Evolutionary conservation across 2,797 vertebrate genomes (phyloP), one percentile per base, ranked within the genome.

Genomic region (Amazona ochrocephala): DNA sequence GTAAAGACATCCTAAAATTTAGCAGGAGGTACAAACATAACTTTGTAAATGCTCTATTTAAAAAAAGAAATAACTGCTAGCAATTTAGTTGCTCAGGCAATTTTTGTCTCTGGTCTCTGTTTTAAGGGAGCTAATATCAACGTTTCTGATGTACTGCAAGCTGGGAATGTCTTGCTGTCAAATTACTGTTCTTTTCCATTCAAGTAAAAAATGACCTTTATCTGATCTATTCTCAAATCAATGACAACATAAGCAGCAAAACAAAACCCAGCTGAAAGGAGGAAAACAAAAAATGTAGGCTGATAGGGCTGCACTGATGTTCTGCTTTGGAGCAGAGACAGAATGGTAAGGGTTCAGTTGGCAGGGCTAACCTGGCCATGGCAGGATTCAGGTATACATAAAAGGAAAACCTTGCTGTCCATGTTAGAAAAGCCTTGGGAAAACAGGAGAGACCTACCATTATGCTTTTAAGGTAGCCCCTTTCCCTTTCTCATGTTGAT

Each of bases 131-230:
- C 54, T 74, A 76, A 74, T 86, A 91, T 60, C 76, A 86, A 74
- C 56, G 76, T 81, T 86, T 86, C 15, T 81, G 71, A 71, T 80
- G 53, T 50, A 45, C 2, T 20, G 65, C 75, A 93, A 84, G 74
- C 71, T 84, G 56, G 47, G 90, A 76, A 90, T 54, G 66, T 82
- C 92, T 96, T 32, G 4, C 87, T 93, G 90, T 93, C 87, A 91
- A 94, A 91, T 87, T 54, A 70, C 60, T 64, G 58, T 70, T 82
- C 58, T 93, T 78, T 90, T 76, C 67, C 62, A 70, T 73, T 90
- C 80, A 41, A 78, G 80, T 79, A 81, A 95, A 80, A 84, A 95
- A 94, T 90, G 90, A 94, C 90, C 91, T 96, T 96, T 96, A 93
- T 75, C 77, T 8, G 6, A 62, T 70, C 50, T 64, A 21, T 10